A percentile compares a stretch with the other conserved stretches of the same genome.
These are phyloP conservation scores for Jordanella pulchra DNA, from an alignment of 2,797 vertebrate genomes.

Conservation along the genomic window DNA sequence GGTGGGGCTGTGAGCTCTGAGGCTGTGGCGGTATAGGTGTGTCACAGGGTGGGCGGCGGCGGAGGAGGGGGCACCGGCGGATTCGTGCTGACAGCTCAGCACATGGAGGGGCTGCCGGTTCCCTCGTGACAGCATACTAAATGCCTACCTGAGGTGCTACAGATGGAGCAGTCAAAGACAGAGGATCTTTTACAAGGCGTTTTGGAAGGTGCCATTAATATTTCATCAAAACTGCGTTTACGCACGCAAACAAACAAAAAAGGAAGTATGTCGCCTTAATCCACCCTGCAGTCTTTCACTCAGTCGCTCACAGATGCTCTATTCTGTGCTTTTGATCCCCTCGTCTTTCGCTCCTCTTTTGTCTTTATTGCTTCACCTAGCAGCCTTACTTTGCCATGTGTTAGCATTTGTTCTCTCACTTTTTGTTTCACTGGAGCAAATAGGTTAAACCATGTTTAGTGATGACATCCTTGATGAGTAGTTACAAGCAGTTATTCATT, in stretches of 20 bases:
- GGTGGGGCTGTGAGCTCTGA: slow-evolving; percentile 48
- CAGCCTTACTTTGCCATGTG: slow-evolving; percentile 22
- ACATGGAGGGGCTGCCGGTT: slow-evolving; percentile 61
- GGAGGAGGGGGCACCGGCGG: slow-evolving; percentile 36
- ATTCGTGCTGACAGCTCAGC: slow-evolving; percentile 73
- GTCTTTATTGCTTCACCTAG: slow-evolving; percentile 50
- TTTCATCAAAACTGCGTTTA: slow-evolving; percentile 81
- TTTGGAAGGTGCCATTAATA: slow-evolving; percentile 79
- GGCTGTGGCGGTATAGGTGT: slow-evolving; percentile 68
- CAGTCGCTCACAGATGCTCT: slow-evolving; percentile 58
- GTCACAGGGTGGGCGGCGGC: slow-evolving; percentile 50
- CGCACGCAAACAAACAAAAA: slow-evolving; percentile 79
- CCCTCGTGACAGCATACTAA: slow-evolving; percentile 77
- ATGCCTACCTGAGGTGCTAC: slow-evolving; percentile 78
- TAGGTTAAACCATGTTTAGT: slow-evolving; percentile 20
- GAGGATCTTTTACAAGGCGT: slow-evolving; percentile 78
- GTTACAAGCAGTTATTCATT: slow-evolving; percentile 7
- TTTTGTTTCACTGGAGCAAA: slow-evolving; percentile 38
- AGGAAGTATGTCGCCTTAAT: slow-evolving; percentile 73
- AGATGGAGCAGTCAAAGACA: slow-evolving; percentile 80
- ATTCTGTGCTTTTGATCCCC: slow-evolving; percentile 60
- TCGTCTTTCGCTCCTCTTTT: slow-evolving; percentile 50
- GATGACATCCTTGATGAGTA: slow-evolving; percentile 13
- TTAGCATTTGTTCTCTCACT: slow-evolving; percentile 36
- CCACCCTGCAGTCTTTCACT: slow-evolving; percentile 70